Conservation (phyloP, 2,888 invertebrate genomes). For the Nycteola revayana region DNA sequence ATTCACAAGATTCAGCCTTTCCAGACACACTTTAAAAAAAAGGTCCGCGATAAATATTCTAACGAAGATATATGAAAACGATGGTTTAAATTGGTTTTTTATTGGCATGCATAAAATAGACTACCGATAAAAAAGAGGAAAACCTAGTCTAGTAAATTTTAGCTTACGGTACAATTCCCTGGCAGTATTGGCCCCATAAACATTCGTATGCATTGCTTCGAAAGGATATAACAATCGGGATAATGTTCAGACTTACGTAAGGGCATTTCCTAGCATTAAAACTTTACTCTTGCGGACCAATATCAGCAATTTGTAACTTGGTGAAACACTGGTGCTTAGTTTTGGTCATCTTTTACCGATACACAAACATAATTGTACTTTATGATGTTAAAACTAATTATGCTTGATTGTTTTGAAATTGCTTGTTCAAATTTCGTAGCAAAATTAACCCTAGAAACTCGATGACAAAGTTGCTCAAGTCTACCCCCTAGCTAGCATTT, state of each 20-base stretch:
- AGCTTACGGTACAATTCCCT: slow-evolving; percentile 56
- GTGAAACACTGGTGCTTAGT: slow-evolving; percentile 15
- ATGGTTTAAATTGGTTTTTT: slow-evolving; percentile 44
- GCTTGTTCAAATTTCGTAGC: too few relatives aligned
- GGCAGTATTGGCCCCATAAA: slow-evolving; percentile 60
- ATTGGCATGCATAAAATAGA: slow-evolving; percentile 48
- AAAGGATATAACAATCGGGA: slow-evolving; percentile 52
- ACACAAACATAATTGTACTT: too few relatives aligned
- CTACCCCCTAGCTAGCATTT: too few relatives aligned
- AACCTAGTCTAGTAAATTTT: slow-evolving; percentile 60
- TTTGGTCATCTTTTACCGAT: slow-evolving; percentile 1
- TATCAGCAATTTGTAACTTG: slow-evolving; percentile 41
- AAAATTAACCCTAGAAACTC: too few relatives aligned
- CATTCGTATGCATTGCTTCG: slow-evolving; percentile 54
- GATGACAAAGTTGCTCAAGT: too few relatives aligned
- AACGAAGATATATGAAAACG: slow-evolving; percentile 31
- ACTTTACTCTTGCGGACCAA: slow-evolving; percentile 39
- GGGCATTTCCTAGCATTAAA: slow-evolving; percentile 45
- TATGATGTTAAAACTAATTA: too few relatives aligned
- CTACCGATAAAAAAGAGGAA: slow-evolving; percentile 52
- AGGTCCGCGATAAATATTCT: slow-evolving; percentile 21
- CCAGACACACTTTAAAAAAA: background rate
- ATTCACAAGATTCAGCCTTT: slow-evolving; percentile 2
- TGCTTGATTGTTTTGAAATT: too few relatives aligned
- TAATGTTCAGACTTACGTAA: slow-evolving; percentile 45